Conservation (phyloP, 2,797 vertebrate species). For the Eremophila alpestris region DNA sequence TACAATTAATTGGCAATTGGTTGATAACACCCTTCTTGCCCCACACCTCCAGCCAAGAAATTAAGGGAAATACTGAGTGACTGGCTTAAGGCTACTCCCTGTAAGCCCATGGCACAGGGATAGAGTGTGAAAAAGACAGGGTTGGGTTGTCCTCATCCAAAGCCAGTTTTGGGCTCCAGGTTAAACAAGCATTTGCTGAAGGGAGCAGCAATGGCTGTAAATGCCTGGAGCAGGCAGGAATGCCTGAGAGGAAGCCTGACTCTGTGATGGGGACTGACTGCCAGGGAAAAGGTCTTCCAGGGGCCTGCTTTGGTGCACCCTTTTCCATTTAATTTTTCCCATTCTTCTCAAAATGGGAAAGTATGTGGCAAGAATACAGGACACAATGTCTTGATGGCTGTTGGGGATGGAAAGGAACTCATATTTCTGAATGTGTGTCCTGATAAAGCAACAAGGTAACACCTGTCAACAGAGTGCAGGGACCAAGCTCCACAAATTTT, state of each 20-base stretch:
- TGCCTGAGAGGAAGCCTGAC: accelerated
- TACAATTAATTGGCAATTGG: neutral
- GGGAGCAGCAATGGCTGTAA: neutral
- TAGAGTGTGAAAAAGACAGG: neutral
- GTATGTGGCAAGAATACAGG: neutral
- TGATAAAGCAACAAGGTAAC: accelerated
- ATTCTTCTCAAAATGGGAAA: neutral
- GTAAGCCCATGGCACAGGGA: neutral
- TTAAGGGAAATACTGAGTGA: neutral
- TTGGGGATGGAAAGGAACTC: neutral
- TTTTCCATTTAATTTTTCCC: neutral
- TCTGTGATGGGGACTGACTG: neutral
- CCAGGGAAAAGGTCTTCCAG: neutral
- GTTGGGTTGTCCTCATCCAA: neutral
- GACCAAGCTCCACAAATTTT: neutral
- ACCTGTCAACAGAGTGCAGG: neutral
- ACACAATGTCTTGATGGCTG: neutral
- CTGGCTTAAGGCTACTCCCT: neutral
- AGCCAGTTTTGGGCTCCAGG: neutral
- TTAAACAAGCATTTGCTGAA: neutral
- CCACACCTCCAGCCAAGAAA: neutral
- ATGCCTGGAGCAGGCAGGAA: neutral
- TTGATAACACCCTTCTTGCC: neutral
- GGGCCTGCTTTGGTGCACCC: accelerated
- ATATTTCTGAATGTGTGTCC: neutral